Conservation (phyloP, 2,113 vertebrate genomes). For the Puffinus mauretanicus region DNA sequence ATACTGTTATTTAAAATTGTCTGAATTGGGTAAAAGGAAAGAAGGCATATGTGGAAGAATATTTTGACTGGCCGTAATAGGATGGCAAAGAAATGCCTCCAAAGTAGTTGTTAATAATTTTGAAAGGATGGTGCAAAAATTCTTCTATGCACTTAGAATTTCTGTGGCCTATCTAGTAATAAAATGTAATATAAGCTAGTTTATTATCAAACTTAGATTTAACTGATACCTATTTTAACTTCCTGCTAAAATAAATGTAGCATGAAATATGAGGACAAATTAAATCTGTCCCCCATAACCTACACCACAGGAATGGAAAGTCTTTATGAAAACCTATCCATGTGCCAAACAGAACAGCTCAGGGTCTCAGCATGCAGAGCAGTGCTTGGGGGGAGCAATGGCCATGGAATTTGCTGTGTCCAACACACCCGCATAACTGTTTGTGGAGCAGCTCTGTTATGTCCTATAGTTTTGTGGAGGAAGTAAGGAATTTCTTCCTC, state of each 20-base stretch:
- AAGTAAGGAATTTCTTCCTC: not conserved
- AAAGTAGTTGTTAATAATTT: not conserved
- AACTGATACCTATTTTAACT: slow-evolving; percentile 11
- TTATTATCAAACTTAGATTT: slow-evolving; percentile 5
- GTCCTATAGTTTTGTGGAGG: not conserved
- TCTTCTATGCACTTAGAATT: not conserved
- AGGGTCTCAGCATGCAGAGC: not conserved
- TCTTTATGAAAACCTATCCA: not conserved
- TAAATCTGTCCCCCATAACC: not conserved
- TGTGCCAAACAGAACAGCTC: not conserved
- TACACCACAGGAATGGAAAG: not conserved
- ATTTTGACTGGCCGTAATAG: not conserved
- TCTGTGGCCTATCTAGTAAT: not conserved
- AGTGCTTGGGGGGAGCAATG: accelerated
- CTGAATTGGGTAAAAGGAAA: not conserved
- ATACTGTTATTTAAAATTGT: not conserved
- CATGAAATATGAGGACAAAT: slow-evolving; percentile 18
- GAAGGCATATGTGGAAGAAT: not conserved
- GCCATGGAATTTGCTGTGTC: not conserved
- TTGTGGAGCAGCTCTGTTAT: not conserved
- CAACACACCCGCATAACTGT: not conserved
- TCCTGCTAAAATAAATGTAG: slow-evolving; percentile 27
- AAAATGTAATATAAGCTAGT: not conserved
- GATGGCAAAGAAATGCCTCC: not conserved
- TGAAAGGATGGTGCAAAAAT: not conserved